Percentiles rank a stretch among this genome's conserved stretches.
Evolutionary conservation across 2,797 vertebrate genomes (phyloP).

Genomic region (Notamacropus eugenii): DNA sequence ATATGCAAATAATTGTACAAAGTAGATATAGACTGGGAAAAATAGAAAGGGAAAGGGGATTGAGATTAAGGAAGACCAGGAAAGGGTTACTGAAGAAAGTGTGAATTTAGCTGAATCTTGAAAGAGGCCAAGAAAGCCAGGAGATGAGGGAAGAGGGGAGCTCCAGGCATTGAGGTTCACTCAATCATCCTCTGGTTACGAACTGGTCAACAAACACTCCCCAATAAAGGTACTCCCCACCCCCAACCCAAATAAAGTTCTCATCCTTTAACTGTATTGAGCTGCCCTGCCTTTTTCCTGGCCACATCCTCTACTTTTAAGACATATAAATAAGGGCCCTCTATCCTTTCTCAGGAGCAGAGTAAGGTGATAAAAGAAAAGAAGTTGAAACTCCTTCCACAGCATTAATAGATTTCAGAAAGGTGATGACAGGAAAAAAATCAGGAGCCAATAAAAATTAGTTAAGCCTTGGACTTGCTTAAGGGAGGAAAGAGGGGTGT

Average conservation of each 20-base stretch:
- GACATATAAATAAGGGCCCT: neutral
- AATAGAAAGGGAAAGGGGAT: neutral
- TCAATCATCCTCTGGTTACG: neutral
- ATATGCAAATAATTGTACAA: neutral
- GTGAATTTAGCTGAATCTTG: neutral
- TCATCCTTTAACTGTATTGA: neutral
- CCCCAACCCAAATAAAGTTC: neutral
- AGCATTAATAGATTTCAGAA: neutral
- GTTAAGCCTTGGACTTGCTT: neutral
- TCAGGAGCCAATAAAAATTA: neutral
- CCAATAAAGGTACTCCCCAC: neutral
- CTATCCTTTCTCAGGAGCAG: neutral
- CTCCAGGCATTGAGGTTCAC: neutral
- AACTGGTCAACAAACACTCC: neutral
- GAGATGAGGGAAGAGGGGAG: neutral
- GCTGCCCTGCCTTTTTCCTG: neutral
- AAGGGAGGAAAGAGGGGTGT: neutral
- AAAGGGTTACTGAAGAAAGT: neutral
- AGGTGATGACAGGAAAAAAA: neutral
- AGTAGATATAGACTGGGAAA: neutral
- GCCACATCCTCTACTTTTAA: neutral
- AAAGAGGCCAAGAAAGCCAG: neutral
- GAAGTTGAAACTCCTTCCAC: neutral
- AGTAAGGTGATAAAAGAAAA: neutral
- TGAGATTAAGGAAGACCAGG: neutral